A percentile compares a stretch with the other conserved stretches of the same genome.
phyloP scores from a whole-genome alignment of 2,888 invertebrate genomes.

The Nematopogon swammerdamellus region DNA sequence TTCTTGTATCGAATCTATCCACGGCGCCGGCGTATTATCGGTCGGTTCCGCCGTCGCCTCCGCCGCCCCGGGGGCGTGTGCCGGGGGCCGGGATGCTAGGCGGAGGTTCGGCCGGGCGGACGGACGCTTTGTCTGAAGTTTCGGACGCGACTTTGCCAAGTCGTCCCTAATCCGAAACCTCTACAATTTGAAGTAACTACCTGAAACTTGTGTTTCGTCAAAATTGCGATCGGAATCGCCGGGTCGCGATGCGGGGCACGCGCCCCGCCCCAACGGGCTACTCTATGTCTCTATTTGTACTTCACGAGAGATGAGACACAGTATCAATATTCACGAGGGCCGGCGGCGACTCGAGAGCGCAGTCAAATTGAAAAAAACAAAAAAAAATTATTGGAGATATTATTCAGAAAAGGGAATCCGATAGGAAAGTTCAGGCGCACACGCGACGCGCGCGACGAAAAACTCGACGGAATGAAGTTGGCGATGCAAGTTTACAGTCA shows the following conservation, averaged over 20 bases:
- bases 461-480: conserved; percentile 23
- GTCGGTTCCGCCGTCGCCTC: neutral
- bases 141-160: neutral
- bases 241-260: too few relatives aligned
- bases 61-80: too few relatives aligned
- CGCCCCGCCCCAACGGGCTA: too few relatives aligned
- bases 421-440: neutral
- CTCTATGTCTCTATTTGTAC: neutral
- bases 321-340: neutral
- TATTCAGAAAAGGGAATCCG: neutral
- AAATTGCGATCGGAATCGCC: too few relatives aligned
- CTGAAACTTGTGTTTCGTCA: neutral
- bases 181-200: neutral
- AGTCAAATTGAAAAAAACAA: neutral
- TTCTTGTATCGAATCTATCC: neutral
- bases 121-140: neutral
- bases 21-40: neutral
- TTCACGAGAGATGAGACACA: neutral
- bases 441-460: neutral
- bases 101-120: too few relatives aligned
- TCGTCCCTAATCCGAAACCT: neutral
- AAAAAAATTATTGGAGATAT: neutral
- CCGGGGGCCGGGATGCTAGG: too few relatives aligned
- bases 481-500: conserved; percentile 40
- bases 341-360: neutral